These are phyloP conservation scores for Leguminivora glycinivorella DNA, from an alignment of 1,140 invertebrate species.

Conservation along the genomic window DNA sequence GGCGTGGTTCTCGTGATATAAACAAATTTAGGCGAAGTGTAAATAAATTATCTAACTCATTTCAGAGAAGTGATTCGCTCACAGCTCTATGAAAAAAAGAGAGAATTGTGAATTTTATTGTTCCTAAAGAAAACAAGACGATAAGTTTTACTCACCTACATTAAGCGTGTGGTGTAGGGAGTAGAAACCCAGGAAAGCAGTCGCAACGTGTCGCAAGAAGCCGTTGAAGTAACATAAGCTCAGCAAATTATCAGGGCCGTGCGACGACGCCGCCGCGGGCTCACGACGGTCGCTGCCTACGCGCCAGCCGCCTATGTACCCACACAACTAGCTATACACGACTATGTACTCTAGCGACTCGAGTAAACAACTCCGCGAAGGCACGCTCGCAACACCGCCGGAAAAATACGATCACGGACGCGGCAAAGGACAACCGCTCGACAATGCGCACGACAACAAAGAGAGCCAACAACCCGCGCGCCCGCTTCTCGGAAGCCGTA, in stretches of 20 bases:
- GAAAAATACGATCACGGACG: constrained; percentile 64
- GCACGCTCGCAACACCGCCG: constrained; percentile 48
- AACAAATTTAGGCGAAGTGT: constrained; percentile 14
- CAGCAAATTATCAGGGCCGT: constrained; percentile 75
- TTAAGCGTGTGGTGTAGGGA: constrained; percentile 43
- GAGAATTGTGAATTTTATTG: background rate
- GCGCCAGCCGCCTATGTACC: constrained; percentile 48
- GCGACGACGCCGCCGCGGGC: constrained; percentile 56
- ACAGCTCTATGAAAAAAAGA: background rate
- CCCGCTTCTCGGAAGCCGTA: constrained; percentile 41
- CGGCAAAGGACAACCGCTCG: constrained; percentile 53
- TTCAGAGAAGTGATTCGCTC: background rate
- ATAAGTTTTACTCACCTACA: constrained; percentile 15
- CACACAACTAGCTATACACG: constrained; percentile 39
- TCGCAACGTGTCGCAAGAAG: constrained; percentile 69
- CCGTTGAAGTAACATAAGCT: constrained; percentile 75
- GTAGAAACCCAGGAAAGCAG: constrained; percentile 62
- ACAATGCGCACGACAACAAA: constrained; percentile 49
- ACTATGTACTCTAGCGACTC: constrained; percentile 39
- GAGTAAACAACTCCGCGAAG: constrained; percentile 52
- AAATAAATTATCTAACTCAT: constrained; percentile 14
- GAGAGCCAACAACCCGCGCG: constrained; percentile 36
- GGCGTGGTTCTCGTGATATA: constrained; percentile 18
- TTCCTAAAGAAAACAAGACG: background rate
- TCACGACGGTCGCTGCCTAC: constrained; percentile 59